Conservation (phyloP, 2,888 invertebrate genomes). For the Oasisia sp. region DNA sequence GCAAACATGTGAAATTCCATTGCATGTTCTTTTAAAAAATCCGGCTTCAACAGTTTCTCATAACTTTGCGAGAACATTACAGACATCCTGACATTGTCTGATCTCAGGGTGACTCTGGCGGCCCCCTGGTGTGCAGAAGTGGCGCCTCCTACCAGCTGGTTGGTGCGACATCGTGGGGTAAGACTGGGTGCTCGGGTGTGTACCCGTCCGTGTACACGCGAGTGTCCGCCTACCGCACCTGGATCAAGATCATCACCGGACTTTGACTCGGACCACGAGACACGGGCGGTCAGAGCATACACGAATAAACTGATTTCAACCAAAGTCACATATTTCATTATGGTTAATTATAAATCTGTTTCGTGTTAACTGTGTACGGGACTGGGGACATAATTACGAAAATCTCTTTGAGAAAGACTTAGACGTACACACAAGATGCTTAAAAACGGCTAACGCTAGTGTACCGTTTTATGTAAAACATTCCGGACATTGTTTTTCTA, state of each 20-base stretch:
- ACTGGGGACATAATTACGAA: no score
- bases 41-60: not conserved
- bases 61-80: not conserved
- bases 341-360: not conserved
- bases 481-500: no score
- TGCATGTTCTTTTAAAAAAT: no score
- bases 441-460: no score
- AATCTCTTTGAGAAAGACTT: no score
- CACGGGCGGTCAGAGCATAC: not conserved
- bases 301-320: not conserved
- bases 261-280: not conserved
- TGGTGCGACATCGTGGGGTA: not conserved
- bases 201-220: not conserved
- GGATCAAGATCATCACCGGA: not conserved
- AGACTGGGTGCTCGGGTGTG: not conserved
- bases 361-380: not conserved
- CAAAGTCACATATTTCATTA: not conserved
- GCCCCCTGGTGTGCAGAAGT: not conserved
- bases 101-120: slow-evolving; percentile 6
- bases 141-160: not conserved
- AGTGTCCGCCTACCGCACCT: not conserved
- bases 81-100: not conserved
- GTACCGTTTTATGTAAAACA: no score
- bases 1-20: not conserved
- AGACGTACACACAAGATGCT: no score